phyloP scores from a whole-genome alignment of 2,113 vertebrate genomes.

The Poeciliopsis turrubarensis region DNA sequence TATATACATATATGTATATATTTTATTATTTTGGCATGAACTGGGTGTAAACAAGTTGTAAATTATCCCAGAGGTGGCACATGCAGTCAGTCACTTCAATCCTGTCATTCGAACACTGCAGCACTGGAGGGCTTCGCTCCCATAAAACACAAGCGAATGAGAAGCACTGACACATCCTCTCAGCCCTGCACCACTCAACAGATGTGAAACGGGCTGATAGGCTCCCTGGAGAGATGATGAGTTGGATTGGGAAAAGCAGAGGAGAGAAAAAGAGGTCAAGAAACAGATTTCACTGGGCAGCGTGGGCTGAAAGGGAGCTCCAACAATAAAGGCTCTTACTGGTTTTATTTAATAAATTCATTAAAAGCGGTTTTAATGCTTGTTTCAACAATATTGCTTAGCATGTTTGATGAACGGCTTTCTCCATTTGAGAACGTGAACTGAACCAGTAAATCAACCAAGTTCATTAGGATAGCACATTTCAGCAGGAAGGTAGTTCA shows the following conservation, averaged over 20 bases:
- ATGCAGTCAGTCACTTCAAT: constrained; percentile 21
- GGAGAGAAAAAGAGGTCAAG: constrained; percentile 3
- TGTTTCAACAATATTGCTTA: no score
- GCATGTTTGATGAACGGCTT: no score
- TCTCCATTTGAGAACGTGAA: no score
- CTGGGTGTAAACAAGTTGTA: constrained; percentile 47
- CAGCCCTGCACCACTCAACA: constrained; percentile 57
- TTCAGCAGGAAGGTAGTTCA: no score
- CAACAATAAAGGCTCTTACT: constrained; percentile 9
- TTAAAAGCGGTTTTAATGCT: no score
- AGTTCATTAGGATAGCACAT: no score
- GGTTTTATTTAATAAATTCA: constrained; percentile 18
- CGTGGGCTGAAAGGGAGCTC: constrained; percentile 3
- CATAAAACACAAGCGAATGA: constrained; percentile 60
- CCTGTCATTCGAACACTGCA: constrained; percentile 42
- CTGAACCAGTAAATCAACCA: no score
- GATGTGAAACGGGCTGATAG: constrained; percentile 60
- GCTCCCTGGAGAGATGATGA: constrained; percentile 53
- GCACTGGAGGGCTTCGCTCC: constrained; percentile 45
- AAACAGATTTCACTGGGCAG: neutral
- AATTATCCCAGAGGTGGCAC: constrained; percentile 36
- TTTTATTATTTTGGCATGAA: neutral
- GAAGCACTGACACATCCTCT: constrained; percentile 54
- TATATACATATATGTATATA: no score
- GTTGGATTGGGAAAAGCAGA: constrained; percentile 9